These are phyloP conservation scores for Dendrophyllia cribrosa DNA, from an alignment of 64 coral and sea anemone genomes.

Conservation along the genomic window DNA sequence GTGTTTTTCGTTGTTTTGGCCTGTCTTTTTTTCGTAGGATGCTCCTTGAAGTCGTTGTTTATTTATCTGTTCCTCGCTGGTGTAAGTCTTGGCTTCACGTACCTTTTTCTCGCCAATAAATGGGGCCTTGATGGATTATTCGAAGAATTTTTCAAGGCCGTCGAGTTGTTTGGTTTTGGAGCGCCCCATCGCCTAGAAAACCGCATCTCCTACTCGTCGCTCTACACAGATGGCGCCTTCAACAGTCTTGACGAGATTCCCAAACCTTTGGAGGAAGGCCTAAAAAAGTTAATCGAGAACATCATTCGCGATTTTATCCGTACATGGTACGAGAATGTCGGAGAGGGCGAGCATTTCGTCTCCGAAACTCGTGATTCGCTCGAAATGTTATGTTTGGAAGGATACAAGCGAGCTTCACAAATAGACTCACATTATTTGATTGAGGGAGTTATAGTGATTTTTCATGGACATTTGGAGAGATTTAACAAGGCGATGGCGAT, in stretches of 20 bases:
- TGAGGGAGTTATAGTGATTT: conserved; percentile 79
- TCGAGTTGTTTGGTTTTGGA: conserved; percentile 87
- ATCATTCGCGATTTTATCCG: conserved; percentile 84
- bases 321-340: conserved; percentile 92
- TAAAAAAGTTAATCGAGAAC: conserved; percentile 70
- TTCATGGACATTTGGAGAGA: conserved; percentile 87
- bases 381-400: conserved; percentile 56
- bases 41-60: conserved; percentile 66
- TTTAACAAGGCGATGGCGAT: conserved; percentile 73
- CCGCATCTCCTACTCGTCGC: conserved; percentile 15
- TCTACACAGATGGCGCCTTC: conserved; percentile 17
- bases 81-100: conserved; percentile 53
- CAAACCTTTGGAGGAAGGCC: conserved; percentile 58
- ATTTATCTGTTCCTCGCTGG: conserved; percentile 50
- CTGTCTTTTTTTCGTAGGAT: conserved; percentile 65
- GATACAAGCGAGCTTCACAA: conserved; percentile 71
- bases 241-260: conserved; percentile 61
- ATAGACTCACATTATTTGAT: conserved; percentile 80
- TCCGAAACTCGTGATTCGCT: conserved; percentile 70
- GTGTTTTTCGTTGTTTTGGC: conserved; percentile 29
- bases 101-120: conserved; percentile 71
- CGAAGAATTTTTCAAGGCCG: conserved; percentile 79
- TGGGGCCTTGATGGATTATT: conserved; percentile 83
- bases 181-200: conserved; percentile 65
- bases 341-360: conserved; percentile 74